Conservation (phyloP, 2,888 invertebrate genomes). For the Chrysopilus asiliformis region DNA sequence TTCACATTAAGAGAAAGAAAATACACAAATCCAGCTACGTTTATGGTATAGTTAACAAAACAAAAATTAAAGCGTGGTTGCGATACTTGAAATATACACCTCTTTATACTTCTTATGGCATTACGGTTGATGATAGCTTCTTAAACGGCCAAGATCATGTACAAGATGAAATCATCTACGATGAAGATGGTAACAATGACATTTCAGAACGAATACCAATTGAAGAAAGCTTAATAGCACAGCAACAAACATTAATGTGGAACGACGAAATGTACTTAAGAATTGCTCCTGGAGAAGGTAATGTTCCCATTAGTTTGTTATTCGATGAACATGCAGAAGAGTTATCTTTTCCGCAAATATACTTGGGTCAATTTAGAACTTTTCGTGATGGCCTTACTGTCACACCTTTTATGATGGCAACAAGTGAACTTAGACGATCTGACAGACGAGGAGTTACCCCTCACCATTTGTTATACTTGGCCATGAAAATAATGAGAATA, state of each 20-base stretch:
- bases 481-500: constrained; percentile 27
- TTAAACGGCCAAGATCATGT: constrained; percentile 1
- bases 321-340: constrained; percentile 28
- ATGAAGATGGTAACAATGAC: constrained; percentile 6
- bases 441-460: constrained; percentile 24
- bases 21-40: constrained; percentile 19
- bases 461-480: constrained; percentile 26
- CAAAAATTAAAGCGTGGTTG: background rate
- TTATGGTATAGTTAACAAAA: constrained; percentile 4
- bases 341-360: constrained; percentile 27
- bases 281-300: constrained; percentile 20
- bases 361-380: constrained; percentile 8
- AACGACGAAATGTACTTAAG: constrained; percentile 15
- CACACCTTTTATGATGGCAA: constrained; percentile 17
- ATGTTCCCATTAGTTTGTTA: constrained; percentile 21
- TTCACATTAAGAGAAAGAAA: constrained; percentile 19
- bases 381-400: constrained; percentile 18
- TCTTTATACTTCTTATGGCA: constrained; percentile 1
- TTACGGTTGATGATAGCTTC: constrained; percentile 5
- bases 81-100: constrained; percentile 1
- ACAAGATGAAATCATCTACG: constrained; percentile 1
- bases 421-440: constrained; percentile 17
- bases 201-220: too few relatives aligned
- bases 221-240: constrained; percentile 15
- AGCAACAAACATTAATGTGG: constrained; percentile 19